Base-by-base conservation (phyloP, 2,797 vertebrate genomes). In the Pampus argenteus region DNA sequence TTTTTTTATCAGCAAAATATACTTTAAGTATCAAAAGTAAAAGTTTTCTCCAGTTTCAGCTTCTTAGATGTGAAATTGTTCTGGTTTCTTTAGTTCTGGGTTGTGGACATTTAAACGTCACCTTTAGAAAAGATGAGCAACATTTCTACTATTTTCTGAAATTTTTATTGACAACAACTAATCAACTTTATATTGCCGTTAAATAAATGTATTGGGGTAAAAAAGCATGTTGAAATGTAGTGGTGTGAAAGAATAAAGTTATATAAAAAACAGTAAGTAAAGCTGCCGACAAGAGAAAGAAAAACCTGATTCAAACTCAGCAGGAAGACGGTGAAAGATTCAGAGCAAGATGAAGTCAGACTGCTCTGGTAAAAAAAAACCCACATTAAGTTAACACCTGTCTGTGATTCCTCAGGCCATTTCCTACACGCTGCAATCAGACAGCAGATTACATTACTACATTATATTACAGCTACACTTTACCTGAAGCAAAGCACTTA, bases 311-410 rank as follows among this genome's bases (percentile, higher is more conserved):
- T 61, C 81, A 17, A 65, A 1, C 29, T 0, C 29, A 61, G 51
- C 61, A 72, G 66, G 62, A 63, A 75, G 78, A 74, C 47, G 45
- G 42, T 22, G 68, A 79, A 42, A 20, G 69, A 79, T 56, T 28
- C 15, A 59, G 66, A 64, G 63, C 22, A 13, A 29, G 65, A 66
- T 61, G 66, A 73, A 74, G 81, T 75, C 50, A 34, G 65, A 52
- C 60, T 9, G 34, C 70, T 34, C 29, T 25, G 71, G 6, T 67
- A 78, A 40, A 83, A 86, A 70, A 71, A 87, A 5, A 14, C 73
- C 66, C 68, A 58, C 81, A 82, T 89, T 82, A 86, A 51, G 9
- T 68, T 58, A 62, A 60, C 74, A 81, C 77, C 82, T 82, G 51
- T 49, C 70, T 67, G 51, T 20, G 54, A 40, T 36, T 74, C 80